These are phyloP conservation scores for Ovis canadensis DNA, from an alignment of 2,113 vertebrate genomes.

Conservation along the genomic window DNA sequence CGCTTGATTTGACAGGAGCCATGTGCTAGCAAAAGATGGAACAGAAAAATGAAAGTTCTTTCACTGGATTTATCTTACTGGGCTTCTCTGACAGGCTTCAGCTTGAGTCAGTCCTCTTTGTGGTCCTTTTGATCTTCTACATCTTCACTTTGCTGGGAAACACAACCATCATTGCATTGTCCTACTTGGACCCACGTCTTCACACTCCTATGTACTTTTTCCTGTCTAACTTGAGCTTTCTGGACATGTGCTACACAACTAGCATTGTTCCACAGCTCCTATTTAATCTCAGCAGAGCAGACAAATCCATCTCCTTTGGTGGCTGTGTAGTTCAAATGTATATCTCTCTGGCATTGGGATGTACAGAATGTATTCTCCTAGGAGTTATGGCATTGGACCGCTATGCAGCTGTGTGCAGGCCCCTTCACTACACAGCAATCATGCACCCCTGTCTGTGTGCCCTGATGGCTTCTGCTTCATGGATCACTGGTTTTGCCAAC, in stretches of 20 bases:
- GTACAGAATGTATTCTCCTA: too few species aligned
- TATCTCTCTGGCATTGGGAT: background rate
- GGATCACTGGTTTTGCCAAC: too few species aligned
- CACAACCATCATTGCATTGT: too few species aligned
- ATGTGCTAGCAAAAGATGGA: background rate
- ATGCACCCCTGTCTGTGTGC: too few species aligned
- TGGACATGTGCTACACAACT: background rate
- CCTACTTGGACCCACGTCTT: too few species aligned
- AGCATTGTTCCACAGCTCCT: background rate
- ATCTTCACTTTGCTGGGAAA: background rate
- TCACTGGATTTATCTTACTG: slow-evolving; percentile 20
- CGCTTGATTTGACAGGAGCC: background rate
- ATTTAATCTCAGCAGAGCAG: background rate
- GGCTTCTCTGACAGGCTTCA: slow-evolving; percentile 10
- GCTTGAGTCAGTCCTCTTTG: background rate
- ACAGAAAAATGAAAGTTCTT: background rate
- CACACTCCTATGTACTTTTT: too few species aligned
- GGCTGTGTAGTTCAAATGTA: slow-evolving; percentile 25
- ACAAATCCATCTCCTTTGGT: slow-evolving; percentile 13
- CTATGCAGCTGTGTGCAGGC: too few species aligned
- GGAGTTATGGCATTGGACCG: too few species aligned
- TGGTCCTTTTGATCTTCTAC: background rate
- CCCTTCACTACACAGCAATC: too few species aligned
- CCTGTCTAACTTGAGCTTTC: too few species aligned
- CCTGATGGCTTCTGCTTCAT: too few species aligned